phyloP scores from a whole-genome alignment of 2,797 vertebrate genomes.

The Cossypha niveicapilla region DNA sequence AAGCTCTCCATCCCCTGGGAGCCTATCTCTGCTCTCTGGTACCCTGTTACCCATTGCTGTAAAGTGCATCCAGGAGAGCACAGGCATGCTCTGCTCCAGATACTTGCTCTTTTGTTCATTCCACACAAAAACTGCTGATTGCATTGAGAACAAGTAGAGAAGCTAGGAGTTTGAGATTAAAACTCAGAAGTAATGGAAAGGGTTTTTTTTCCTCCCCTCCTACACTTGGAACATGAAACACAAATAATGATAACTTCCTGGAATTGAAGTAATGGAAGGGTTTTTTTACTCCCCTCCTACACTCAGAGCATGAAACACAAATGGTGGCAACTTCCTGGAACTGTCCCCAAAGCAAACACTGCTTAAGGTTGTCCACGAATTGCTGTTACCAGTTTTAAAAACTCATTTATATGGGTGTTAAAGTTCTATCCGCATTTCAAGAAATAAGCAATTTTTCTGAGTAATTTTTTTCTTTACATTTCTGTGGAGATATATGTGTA shows the following conservation, averaged over 20 bases:
- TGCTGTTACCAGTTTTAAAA: background rate
- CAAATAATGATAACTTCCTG: background rate
- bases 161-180: background rate
- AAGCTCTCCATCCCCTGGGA: background rate
- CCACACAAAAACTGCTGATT: background rate
- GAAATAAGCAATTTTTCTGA: background rate
- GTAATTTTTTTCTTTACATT: background rate
- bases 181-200: background rate
- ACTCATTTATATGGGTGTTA: background rate
- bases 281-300: background rate
- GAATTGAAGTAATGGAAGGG: background rate
- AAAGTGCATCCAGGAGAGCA: background rate
- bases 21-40: accelerated
- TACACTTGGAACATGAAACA: background rate
- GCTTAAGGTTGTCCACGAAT: background rate
- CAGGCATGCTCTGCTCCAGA: background rate
- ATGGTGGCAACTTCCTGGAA: background rate
- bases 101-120: background rate
- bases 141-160: background rate
- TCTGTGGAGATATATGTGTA: background rate
- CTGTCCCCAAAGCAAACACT: background rate
- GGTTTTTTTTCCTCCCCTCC: background rate
- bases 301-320: background rate
- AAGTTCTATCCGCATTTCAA: background rate
- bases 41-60: background rate